Evolutionary conservation across 2,113 vertebrate species (phyloP).

Genomic region (Odobenus rosmarus): DNA sequence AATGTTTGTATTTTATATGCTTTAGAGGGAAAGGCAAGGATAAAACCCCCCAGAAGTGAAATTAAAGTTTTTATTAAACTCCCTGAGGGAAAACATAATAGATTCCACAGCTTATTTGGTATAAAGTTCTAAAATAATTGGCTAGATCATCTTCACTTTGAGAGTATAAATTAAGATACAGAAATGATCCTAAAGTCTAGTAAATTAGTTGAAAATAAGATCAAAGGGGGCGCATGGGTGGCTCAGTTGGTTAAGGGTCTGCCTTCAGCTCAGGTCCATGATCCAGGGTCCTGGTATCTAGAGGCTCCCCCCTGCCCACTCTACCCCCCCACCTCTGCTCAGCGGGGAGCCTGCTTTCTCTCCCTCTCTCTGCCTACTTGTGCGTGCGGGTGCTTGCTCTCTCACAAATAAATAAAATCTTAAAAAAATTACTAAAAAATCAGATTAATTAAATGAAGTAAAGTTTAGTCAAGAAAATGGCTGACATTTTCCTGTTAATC

Average conservation of each 20-base stretch:
- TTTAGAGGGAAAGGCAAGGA: neutral
- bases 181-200: neutral
- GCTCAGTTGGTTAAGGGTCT: neutral
- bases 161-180: neutral
- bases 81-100: neutral
- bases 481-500: neutral
- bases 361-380: neutral
- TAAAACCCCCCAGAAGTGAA: neutral
- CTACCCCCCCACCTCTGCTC: accelerated
- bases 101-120: neutral
- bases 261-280: neutral
- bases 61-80: neutral
- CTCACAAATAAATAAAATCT: neutral
- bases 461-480: neutral
- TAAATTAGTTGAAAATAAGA: constrained; percentile 26
- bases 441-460: neutral
- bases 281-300: neutral
- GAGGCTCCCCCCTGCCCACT: neutral
- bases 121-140: constrained; percentile 18
- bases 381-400: neutral
- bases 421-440: neutral
- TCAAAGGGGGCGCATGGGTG: neutral
- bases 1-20: constrained; percentile 21
- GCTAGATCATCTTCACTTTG: neutral
- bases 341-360: neutral